phyloP scores from a whole-genome alignment of 2,888 invertebrate genomes.

The Tortricodes alternella region DNA sequence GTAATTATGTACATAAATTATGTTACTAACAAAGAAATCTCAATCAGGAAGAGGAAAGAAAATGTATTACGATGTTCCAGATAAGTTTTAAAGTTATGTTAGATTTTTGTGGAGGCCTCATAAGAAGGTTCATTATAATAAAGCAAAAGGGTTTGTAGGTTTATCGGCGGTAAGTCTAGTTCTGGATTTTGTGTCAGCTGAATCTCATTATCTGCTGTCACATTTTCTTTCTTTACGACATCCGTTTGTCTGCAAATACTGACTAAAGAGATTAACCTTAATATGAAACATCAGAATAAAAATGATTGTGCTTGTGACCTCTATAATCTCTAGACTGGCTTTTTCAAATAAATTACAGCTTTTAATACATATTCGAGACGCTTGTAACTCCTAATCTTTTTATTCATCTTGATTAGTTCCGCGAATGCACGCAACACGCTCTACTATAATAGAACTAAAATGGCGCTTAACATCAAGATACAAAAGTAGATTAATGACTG shows the following conservation, averaged over 20 bases:
- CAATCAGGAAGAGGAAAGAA: constrained; percentile 10
- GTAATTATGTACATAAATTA: constrained; percentile 29
- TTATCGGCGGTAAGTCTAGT: constrained; percentile 7
- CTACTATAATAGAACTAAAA: no score
- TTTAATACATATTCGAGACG: no score
- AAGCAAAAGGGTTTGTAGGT: background rate
- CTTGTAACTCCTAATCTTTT: no score
- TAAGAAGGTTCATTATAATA: background rate
- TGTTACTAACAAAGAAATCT: constrained; percentile 17
- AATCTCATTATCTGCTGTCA: constrained; percentile 7
- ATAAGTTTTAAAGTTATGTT: background rate
- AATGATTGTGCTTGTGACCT: background rate
- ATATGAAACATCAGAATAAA: background rate
- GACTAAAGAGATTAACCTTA: constrained; percentile 12
- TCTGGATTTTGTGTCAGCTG: constrained; percentile 17
- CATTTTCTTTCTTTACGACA: constrained; percentile 16
- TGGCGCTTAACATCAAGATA: no score
- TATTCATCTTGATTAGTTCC: no score
- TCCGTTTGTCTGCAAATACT: constrained; percentile 3
- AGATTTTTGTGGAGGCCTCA: no score
- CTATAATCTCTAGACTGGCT: background rate
- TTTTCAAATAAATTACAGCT: background rate
- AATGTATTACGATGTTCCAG: background rate
- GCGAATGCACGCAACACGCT: no score
- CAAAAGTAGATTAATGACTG: no score